A percentile compares a stretch with the other conserved stretches of the same genome.
These are phyloP conservation scores for Phasia obesa DNA, from an alignment of 2,888 invertebrate species.

Conservation along the genomic window DNA sequence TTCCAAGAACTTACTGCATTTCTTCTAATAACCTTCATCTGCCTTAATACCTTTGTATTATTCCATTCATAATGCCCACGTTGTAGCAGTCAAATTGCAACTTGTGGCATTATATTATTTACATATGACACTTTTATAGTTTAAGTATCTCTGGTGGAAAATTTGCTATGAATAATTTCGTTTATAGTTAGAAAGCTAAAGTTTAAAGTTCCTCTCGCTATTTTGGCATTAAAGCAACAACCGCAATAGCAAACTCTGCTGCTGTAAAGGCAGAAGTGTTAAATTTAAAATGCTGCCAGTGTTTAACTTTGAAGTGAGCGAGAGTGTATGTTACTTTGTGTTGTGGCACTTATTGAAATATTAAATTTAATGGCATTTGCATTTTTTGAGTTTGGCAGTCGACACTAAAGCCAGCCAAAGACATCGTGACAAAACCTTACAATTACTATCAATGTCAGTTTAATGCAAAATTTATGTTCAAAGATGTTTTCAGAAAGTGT, in stretches of 20 bases:
- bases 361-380: conserved; percentile 65
- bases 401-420: background rate
- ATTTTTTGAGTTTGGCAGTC: background rate
- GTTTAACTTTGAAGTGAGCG: conserved; percentile 15
- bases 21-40: conserved; percentile 48
- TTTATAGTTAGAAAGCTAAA: conserved; percentile 12
- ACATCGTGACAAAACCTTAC: conserved; percentile 35
- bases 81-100: background rate
- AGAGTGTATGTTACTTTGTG: background rate
- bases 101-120: conserved; percentile 56
- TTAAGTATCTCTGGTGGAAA: conserved; percentile 64
- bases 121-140: conserved; percentile 65
- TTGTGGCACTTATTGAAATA: conserved; percentile 61
- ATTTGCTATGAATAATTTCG: conserved; percentile 61
- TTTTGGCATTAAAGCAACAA: conserved; percentile 28
- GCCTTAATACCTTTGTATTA: conserved; percentile 32
- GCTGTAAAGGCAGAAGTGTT: background rate
- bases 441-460: conserved; percentile 64
- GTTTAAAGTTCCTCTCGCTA: background rate
- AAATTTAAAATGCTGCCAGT: background rate
- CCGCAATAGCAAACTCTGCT: conserved; percentile 7
- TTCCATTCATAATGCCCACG: conserved; percentile 3
- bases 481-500: background rate
- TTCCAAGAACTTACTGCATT: background rate
- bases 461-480: conserved; percentile 61